Conservation (phyloP, 2,797 vertebrate genomes). For the Cynopterus sphinx region DNA sequence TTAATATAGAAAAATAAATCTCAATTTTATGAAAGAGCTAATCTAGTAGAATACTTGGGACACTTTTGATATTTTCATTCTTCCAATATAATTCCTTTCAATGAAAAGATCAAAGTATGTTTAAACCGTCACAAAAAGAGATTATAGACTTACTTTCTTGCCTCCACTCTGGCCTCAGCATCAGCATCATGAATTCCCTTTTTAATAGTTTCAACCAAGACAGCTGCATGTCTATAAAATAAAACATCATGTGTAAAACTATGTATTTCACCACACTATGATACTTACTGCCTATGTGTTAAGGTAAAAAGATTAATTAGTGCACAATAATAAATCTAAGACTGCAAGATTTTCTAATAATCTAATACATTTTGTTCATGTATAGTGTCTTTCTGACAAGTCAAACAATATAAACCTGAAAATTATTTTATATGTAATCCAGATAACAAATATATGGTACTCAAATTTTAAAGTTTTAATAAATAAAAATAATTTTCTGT, state of each 20-base stretch:
- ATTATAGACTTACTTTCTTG: conserved; percentile 93
- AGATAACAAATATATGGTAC: neutral
- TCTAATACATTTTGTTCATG: neutral
- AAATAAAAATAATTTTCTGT: neutral
- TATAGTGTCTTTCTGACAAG: conserved; percentile 2
- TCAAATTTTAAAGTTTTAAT: conserved; percentile 19
- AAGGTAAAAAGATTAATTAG: conserved; percentile 22
- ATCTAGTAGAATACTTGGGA: neutral
- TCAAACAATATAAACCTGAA: neutral
- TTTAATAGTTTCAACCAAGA: conserved; percentile 97
- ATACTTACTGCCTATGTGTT: neutral
- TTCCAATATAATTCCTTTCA: neutral
- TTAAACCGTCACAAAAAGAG: neutral
- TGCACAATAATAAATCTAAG: neutral
- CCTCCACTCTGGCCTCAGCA: conserved; percentile 97
- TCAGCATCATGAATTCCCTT: conserved; percentile 98
- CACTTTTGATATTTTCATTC: neutral
- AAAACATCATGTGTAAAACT: conserved; percentile 48
- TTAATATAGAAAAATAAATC: conserved; percentile 14
- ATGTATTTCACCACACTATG: neutral
- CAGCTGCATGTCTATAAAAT: conserved; percentile 92
- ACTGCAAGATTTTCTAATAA: conserved; percentile 7
- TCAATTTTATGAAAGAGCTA: neutral
- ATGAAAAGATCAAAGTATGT: neutral
- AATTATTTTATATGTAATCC: neutral